Base-by-base conservation (phyloP, 2,797 vertebrate genomes). In the Epinephelus awoara region DNA sequence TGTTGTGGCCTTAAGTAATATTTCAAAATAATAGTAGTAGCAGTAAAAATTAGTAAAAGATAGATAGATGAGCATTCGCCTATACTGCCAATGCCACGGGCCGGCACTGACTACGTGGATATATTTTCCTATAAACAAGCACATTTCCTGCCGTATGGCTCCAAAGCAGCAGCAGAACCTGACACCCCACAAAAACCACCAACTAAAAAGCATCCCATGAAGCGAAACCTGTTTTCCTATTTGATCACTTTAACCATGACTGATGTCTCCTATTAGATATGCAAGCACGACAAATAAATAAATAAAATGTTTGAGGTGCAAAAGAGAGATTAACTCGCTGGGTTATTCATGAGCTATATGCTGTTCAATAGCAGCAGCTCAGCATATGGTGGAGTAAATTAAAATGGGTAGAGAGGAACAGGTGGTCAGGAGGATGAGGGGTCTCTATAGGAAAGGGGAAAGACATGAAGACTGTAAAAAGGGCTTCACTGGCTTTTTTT, bases 331-430 rank as follows among this genome's bases (percentile, higher is more conserved):
- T 68, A 91, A 91, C 77, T 76, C 78, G 68, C 91, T 90, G 84
- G 92, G 94, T 94, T 93, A 95, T 96, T 95, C 91, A 95, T 80
- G 29, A 95, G 92, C 88, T 61, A 58, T 91, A 89, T 70, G 27
- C 80, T 75, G 84, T 90, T 72, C 55, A 86, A 80, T 29, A 44
- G 90, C 91, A 92, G 89, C 89, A 86, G 92, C 94, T 67, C 55
- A 94, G 79, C 96, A 96, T 97, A 97, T 94, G 95, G 94, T 90
- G 93, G 90, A 68, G 85, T 88, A 95, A 96, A 96, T 93, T 90
- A 87, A 94, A 95, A 91, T 90, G 95, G 94, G 93, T 95, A 92
- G 78, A 69, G 66, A 75, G 76, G 87, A 96, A 94, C 94, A 97
- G 95, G 94, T 96, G 96, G 94, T 86, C 82, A 72, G 67, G 86